These are phyloP conservation scores for Xyrauchen texanus DNA, from an alignment of 2,113 vertebrate genomes.

Conservation along the genomic window DNA sequence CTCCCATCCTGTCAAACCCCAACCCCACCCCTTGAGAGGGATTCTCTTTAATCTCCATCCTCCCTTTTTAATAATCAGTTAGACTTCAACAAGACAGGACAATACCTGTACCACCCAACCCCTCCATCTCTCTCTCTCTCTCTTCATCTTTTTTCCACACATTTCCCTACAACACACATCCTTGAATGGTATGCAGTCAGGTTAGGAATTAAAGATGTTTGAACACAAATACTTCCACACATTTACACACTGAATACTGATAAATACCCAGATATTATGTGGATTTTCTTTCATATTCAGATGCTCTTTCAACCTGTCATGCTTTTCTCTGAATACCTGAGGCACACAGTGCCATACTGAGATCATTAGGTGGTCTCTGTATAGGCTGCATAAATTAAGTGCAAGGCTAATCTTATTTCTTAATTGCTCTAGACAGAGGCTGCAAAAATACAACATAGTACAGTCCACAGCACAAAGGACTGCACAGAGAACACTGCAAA, in stretches of 20 bases:
- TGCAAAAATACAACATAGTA: conserved; percentile 37
- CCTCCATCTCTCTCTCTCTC: neutral
- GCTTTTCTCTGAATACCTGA: neutral
- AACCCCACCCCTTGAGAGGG: conserved; percentile 21
- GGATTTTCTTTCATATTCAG: neutral
- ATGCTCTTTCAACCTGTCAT: no score
- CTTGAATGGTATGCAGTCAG: neutral
- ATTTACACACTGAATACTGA: neutral
- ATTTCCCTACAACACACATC: neutral
- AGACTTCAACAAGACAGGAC: conserved; percentile 26
- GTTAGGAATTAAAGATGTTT: conserved; percentile 14
- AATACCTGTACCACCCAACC: neutral
- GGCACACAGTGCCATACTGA: conserved; percentile 18
- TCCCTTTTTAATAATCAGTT: neutral
- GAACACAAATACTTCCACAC: neutral
- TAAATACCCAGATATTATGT: neutral
- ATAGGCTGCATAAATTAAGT: conserved; percentile 60
- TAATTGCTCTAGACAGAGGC: conserved; percentile 52
- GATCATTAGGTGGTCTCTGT: conserved; percentile 62
- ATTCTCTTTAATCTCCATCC: conserved; percentile 38
- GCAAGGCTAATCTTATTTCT: conserved; percentile 59
- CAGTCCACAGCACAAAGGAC: conserved; percentile 21
- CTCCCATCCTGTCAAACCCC: conserved; percentile 47
- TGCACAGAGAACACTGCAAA: conserved; percentile 25
- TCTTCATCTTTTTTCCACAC: neutral